Conservation (phyloP, 2,113 vertebrate genomes). For the Alethe castanea region DNA sequence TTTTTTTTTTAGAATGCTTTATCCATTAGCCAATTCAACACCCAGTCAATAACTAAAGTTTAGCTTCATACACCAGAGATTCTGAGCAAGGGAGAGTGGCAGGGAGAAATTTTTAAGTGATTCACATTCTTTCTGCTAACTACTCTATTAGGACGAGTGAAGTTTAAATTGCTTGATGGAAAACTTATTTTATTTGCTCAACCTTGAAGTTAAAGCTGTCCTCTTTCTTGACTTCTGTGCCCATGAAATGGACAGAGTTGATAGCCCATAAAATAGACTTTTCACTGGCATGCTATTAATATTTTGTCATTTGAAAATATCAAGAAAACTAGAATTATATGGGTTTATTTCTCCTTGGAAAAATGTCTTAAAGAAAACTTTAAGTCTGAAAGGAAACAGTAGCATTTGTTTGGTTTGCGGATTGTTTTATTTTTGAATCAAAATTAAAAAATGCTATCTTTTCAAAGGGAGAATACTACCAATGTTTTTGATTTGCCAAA, state of each 20-base stretch:
- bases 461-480: background rate
- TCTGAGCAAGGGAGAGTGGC: background rate
- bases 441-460: background rate
- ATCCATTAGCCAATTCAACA: background rate
- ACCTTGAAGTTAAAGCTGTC: slow-evolving; percentile 4
- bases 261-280: slow-evolving; percentile 32
- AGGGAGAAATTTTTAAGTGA: slow-evolving; percentile 16
- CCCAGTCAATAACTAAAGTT: background rate
- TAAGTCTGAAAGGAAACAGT: background rate
- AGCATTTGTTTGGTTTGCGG: background rate
- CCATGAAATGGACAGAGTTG: slow-evolving; percentile 19
- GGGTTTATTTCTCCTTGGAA: background rate
- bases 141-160: slow-evolving; percentile 38
- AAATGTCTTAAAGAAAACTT: background rate
- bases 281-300: slow-evolving; percentile 45
- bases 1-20: background rate
- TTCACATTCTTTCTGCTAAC: slow-evolving; percentile 35
- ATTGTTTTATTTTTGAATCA: background rate
- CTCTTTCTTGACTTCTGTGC: background rate
- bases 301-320: slow-evolving; percentile 17
- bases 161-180: slow-evolving; percentile 55
- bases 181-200: slow-evolving; percentile 62
- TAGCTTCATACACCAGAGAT: background rate
- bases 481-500: background rate
- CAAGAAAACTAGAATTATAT: background rate